phyloP scores from a whole-genome alignment of 23 tunicate species.

The Phallusia fumigata region DNA sequence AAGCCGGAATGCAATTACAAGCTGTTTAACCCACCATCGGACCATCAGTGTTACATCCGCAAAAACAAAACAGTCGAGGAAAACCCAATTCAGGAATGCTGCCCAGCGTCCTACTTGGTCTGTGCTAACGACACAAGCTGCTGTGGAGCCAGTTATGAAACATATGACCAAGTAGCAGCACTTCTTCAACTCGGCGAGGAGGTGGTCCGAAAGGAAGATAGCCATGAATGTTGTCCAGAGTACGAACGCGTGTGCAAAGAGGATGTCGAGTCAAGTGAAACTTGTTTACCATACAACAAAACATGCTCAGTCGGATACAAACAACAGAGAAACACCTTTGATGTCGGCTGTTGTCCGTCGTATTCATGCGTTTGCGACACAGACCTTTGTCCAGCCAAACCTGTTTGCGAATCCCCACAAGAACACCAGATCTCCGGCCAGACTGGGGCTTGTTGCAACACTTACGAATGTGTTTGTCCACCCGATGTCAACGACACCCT shows the following conservation, averaged over 20 bases:
- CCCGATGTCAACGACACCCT: conserved; percentile 22
- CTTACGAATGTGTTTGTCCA: conserved; percentile 43
- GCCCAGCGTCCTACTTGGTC: conserved; percentile 34
- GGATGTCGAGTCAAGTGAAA: neutral
- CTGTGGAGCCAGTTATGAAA: conserved; percentile 1
- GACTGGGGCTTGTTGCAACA: conserved; percentile 13
- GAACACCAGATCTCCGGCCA: neutral
- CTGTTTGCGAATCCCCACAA: conserved; percentile 32
- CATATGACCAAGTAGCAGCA: neutral
- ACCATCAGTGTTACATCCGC: conserved; percentile 14
- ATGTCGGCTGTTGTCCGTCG: conserved; percentile 18
- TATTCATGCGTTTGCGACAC: conserved; percentile 18
- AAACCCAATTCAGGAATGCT: conserved; percentile 44
- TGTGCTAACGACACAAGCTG: conserved; percentile 26
- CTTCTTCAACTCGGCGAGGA: neutral
- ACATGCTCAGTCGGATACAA: conserved; percentile 5
- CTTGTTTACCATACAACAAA: neutral
- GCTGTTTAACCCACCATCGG: neutral
- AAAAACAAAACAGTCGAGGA: conserved; percentile 36
- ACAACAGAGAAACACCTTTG: neutral
- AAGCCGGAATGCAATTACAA: neutral
- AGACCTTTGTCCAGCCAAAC: conserved; percentile 13
- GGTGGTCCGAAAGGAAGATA: neutral
- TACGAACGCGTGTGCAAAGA: conserved; percentile 6
- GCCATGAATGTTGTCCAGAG: conserved; percentile 6